These are phyloP conservation scores for Silurus glanis DNA, from an alignment of 2,113 vertebrate species.

Conservation along the genomic window DNA sequence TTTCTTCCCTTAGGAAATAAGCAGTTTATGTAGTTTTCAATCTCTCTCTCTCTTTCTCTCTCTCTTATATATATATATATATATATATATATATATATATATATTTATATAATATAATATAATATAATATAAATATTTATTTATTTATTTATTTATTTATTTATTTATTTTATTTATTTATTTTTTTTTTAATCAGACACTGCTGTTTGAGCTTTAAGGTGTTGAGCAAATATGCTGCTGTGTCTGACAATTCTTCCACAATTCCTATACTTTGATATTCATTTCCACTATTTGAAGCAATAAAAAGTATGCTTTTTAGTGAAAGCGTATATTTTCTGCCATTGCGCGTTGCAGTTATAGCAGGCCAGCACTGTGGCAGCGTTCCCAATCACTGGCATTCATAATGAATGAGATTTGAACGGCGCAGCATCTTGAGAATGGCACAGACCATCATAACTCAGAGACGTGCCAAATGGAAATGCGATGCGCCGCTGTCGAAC, in stretches of 20 bases:
- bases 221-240: neutral
- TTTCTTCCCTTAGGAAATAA: slow-evolving; percentile 24
- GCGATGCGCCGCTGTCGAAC: slow-evolving; percentile 43
- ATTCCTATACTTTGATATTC: neutral
- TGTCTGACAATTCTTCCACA: slow-evolving; percentile 12
- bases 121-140: neutral
- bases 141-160: neutral
- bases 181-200: neutral
- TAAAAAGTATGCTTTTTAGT: slow-evolving; percentile 37
- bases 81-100: neutral
- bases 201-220: slow-evolving; percentile 24
- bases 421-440: slow-evolving; percentile 50
- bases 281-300: slow-evolving; percentile 16
- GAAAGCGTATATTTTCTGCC: slow-evolving; percentile 24
- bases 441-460: slow-evolving; percentile 50
- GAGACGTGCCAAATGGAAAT: slow-evolving; percentile 53
- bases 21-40: neutral
- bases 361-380: slow-evolving; percentile 29
- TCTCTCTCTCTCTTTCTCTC: neutral
- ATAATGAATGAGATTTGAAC: slow-evolving; percentile 56
- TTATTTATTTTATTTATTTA: neutral
- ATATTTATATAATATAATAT: neutral
- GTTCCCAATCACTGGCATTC: slow-evolving; percentile 51
- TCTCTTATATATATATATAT: neutral
- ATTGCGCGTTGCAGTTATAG: slow-evolving; percentile 37